Evolutionary conservation across 2,113 vertebrate genomes (phyloP), one percentile per base, ranked within the genome.

Genomic region (Brachyistius frenatus): DNA sequence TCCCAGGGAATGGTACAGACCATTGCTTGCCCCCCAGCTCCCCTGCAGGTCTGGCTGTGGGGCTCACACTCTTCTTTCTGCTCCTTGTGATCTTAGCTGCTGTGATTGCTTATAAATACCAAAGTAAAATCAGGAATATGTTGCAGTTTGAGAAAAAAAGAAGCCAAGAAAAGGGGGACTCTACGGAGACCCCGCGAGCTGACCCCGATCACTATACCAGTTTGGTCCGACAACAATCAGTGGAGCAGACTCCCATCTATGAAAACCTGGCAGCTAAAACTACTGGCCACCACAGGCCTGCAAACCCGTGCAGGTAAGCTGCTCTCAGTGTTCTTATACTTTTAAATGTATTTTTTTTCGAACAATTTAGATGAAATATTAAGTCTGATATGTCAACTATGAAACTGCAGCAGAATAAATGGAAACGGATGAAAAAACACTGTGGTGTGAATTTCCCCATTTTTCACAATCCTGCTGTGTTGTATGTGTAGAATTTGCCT

Each of bases 251-350:
- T 1, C 86, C 92, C 8, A 89, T 94, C 49, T 94, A 94, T 69
- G 93, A 94, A 86, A 94, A 94, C 68, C 47, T 94, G 64, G 44
- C 23, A 2, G 23, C 54, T 31, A 64, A 33, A 61, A 47, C 15
- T 3, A 0, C 50, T 33, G 55, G 37, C 33, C 3, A 23, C 50
- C 33, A 6, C 35, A 33, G 6, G 9, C 4, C 0, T 1, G 3
- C 3, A 23, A 23, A 23, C 23, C 23, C 23, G 41, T 13, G 10
- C 41, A 85, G 80, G 93, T 93, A 78, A 80, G 81, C 2, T 14
- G 5, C 2, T 57, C 9, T 7, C 33, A 44, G 1, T 35, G n/a
- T 23, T 30, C 60, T 63, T 4, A 44, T 44, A 13, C 41, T 44
- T 44, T 10, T 41, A 50, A 50, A 6, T 46, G 2, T n/a, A 4